Evolutionary conservation across 2,888 invertebrate genomes (phyloP), one percentile per base, ranked within the genome.

Genomic region (Caenorhabditis zanzibari): DNA sequence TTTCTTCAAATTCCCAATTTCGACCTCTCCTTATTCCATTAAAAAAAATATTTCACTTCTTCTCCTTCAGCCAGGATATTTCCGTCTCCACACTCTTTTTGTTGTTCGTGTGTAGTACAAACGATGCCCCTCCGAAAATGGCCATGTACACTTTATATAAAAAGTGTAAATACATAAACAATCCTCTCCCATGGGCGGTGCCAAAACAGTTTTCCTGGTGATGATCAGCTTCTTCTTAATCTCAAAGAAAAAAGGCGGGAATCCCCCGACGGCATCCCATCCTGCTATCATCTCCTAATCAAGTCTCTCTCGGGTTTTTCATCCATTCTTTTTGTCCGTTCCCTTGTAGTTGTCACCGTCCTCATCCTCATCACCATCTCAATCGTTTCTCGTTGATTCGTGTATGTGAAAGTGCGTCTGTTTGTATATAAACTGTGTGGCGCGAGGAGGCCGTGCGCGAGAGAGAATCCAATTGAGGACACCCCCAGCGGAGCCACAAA

Each of bases 381-480:
- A 7, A 22, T 59, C 63, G 61, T 76, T 69, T 52, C 38, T 38
- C 38, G 38, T 10, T 38, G 68, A 68, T 68, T 76, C 75, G 75
- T 75, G 75, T 75, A 66, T 66, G 66, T 56, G 66, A 58, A 44
- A 58, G 75, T 75, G 73, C 68, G 68, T 68, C 54, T 75, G 44
- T 75, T 59, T 76, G 68, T 75, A 75, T 75, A 68, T 76, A 76
- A 76, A 76, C 76, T 76, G 69, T 64, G 64, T 69, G 76, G 68
- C 68, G 76, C 68, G 44, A 38, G 54, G 22, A 19, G 26, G 69
- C 69, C 76, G 68, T 58, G 68, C 76, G 68, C 74, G 54, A 52
- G 56, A 63, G 49, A 49, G 49, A 66, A n/a, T n/a, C 64, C 75
- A 64, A 74, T 74, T 74, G 74, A 76, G 68, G 66, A 68, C 68